Evolutionary conservation across 2,888 invertebrate genomes (phyloP), one percentile per base, ranked within the genome.

Genomic region (Catocala nupta): DNA sequence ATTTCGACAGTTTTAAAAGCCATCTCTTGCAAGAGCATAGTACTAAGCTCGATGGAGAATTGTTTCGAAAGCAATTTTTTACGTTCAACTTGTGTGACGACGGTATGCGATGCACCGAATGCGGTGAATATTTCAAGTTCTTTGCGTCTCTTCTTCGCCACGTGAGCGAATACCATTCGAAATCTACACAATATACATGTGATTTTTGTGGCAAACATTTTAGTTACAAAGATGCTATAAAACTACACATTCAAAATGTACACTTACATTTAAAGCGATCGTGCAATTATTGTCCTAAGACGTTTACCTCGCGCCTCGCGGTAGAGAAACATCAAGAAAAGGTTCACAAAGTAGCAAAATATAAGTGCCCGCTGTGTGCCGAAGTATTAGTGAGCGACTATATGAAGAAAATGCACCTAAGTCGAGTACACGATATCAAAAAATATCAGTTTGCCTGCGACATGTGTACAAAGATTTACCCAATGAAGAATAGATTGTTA

Each of bases 151-250:
- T 88, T 0, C 49, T 88, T 0, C 71, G 77, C 0, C 88, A 88
- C 34, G 77, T 79, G 0, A 81, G 86, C 50, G 82, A 82, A 55
- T 78, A 70, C 25, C 86, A 86, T 44, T 80, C 70, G 0, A 81
- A 78, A 13, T 64, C 73, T 0, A 77, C 73, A 4, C 69, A 73
- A 42, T 86, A 78, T 47, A 45, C 87, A 0, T 88, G 88, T 58
- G 89, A 88, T 25, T 63, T 80, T 0, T 88, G 88, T 42, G 88
- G 86, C 0, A 70, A 83, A 36, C 78, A 78, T 1, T 88, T 86
- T 50, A 70, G 81, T 0, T 75, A 81, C 0, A 85, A 83, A 60
- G 71, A 77, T 0, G 81, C 82, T 3, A 68, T 88, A 0, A 77
- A 25, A 25, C 25, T 25, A 25, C 25, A 25, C 25, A 25, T 25